Base-by-base conservation (phyloP, 1,140 invertebrate species). In the Apis dorsata region DNA sequence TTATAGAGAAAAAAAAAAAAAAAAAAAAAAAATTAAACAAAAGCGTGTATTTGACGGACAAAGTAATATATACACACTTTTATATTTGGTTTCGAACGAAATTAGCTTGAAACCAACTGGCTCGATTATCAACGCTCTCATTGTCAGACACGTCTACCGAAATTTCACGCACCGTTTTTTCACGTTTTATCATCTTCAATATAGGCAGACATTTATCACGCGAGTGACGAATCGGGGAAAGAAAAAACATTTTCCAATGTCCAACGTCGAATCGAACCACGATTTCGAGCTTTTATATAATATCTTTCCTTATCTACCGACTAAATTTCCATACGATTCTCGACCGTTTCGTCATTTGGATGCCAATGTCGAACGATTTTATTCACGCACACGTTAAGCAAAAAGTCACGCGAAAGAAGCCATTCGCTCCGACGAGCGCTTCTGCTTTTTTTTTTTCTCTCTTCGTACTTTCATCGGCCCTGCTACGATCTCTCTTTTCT, bases 21-120 rank as follows among this genome's bases (percentile, higher is more conserved):
- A 62, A 24, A 63, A n/a, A 63, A 28, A 19, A 73, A 73, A 24
- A 51, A 51, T n/a, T 51, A 19, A 70, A 69, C n/a, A 51, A 70
- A 70, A 51, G 44, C n/a, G 70, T 72, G 17, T 72, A 53, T 72
- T 70, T 70, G 44, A 49, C 49, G 70, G 19, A 57, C 53, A 70
- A 13, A 59, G 19, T 4, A 28, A 9, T 11, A 55, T 57, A 10
- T 57, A 34, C 53, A 34, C 71, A 55, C 49, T 70, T 24, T 44
- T 24, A 70, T 49, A 70, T 70, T 51, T 51, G 68, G 68, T 49
- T 70, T 49, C 59, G 34, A 51, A 55, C 24, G 44, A 49, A 24
- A 75, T 62, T 59, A 75, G 73, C 73, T 75, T 17, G 60, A 76
- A 76, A 76, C 74, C 74, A 60, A 15, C 5, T 63, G 74, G n/a